A percentile compares a stretch with the other conserved stretches of the same genome.
Conservation (phyloP, 2,113 vertebrate genomes). For the Otolemur garnettii region DNA sequence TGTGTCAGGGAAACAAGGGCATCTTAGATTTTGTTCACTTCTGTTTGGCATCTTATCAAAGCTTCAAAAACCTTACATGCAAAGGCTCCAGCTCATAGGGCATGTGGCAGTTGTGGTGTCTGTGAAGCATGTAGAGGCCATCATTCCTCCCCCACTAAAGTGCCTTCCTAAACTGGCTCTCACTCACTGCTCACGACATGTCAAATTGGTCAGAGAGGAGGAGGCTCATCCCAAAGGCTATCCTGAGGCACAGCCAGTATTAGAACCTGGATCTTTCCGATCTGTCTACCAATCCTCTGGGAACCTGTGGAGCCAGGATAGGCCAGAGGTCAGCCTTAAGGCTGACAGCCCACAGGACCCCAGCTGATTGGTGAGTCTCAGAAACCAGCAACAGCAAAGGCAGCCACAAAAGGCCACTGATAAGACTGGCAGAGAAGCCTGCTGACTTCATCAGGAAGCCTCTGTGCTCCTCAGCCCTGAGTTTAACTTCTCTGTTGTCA, state of each 20-base stretch:
- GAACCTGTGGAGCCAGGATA: not conserved
- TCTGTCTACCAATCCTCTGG: not conserved
- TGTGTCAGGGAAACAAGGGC: constrained; percentile 64
- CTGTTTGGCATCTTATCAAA: accelerated
- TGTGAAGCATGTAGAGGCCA: not conserved
- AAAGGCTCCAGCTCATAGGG: not conserved
- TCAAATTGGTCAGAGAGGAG: not conserved
- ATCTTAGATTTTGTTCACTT: not conserved
- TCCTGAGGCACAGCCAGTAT: accelerated
- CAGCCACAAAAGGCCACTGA: not conserved
- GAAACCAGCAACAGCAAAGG: not conserved
- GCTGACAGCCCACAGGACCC: accelerated
- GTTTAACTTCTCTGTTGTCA: not conserved
- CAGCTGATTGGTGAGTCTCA: not conserved
- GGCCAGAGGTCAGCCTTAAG: not conserved
- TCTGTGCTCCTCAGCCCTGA: not conserved
- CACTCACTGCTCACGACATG: no score
- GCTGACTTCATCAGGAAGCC: not conserved
- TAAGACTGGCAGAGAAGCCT: not conserved
- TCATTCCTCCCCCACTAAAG: accelerated
- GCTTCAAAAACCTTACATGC: accelerated
- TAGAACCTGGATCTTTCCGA: not conserved
- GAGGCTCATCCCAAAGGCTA: not conserved
- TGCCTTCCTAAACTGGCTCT: no score
- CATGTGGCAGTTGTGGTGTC: accelerated